These are phyloP conservation scores for Phyllostomus discolor DNA, from an alignment of 2,113 vertebrate genomes.

Conservation along the genomic window DNA sequence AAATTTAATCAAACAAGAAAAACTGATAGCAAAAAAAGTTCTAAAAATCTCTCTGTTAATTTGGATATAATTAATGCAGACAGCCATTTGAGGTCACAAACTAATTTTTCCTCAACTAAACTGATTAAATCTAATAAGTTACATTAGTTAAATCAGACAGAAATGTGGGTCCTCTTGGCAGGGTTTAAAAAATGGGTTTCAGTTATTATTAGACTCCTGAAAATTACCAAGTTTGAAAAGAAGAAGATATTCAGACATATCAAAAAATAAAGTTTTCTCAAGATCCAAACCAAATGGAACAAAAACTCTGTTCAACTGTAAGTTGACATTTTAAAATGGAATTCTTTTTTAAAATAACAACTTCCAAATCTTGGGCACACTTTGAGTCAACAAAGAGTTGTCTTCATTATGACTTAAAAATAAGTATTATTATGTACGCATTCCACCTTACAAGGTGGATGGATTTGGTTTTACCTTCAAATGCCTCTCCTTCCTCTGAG, in stretches of 20 bases:
- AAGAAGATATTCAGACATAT: slow-evolving; percentile 45
- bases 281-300: slow-evolving; percentile 10
- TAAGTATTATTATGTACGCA: not conserved
- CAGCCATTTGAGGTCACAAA: slow-evolving; percentile 73
- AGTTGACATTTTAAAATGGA: slow-evolving; percentile 44
- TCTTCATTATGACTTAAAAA: slow-evolving; percentile 38
- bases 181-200: slow-evolving; percentile 62
- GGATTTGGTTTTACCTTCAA: not conserved
- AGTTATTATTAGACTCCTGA: slow-evolving; percentile 58
- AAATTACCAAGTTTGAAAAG: slow-evolving; percentile 65
- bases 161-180: slow-evolving; percentile 65
- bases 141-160: slow-evolving; percentile 69
- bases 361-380: not conserved
- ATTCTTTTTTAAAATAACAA: not conserved
- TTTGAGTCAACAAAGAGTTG: slow-evolving; percentile 2
- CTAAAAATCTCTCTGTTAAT: slow-evolving; percentile 54
- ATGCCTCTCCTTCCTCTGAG: not conserved
- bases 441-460: not conserved
- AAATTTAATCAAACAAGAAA: slow-evolving; percentile 21
- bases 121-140: slow-evolving; percentile 73
- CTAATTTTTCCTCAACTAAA: slow-evolving; percentile 66
- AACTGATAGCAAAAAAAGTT: not conserved
- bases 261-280: slow-evolving; percentile 13
- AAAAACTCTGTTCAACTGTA: slow-evolving; percentile 53
- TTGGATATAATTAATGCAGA: slow-evolving; percentile 63